These are phyloP conservation scores for Melanophora roralis DNA, from an alignment of 2,888 invertebrate genomes.

Conservation along the genomic window DNA sequence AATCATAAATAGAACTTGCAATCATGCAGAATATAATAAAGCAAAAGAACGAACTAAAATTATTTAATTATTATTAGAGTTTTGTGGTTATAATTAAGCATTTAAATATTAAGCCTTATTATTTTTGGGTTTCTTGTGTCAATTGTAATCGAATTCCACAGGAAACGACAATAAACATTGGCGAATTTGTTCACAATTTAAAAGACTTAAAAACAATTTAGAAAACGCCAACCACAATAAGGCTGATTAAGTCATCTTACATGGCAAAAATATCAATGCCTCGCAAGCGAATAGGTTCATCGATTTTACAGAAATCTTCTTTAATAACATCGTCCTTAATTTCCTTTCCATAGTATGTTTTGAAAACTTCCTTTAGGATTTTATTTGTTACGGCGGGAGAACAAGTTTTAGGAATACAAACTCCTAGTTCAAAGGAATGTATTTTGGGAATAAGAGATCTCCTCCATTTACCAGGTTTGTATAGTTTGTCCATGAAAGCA, in stretches of 20 bases:
- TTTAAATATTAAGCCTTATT: too few species aligned
- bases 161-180: too few species aligned
- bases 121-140: too few species aligned
- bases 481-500: slow-evolving; percentile 65
- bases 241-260: too few species aligned
- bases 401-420: slow-evolving; percentile 75
- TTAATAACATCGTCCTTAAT: slow-evolving; percentile 62
- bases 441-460: slow-evolving; percentile 68
- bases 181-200: too few species aligned
- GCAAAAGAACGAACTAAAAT: slow-evolving; percentile 71
- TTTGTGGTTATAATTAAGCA: too few species aligned
- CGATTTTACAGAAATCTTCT: slow-evolving; percentile 69
- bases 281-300: slow-evolving; percentile 70
- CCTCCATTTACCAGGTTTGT: slow-evolving; percentile 61
- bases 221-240: too few species aligned
- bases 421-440: slow-evolving; percentile 70
- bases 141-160: too few species aligned
- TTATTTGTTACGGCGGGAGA: slow-evolving; percentile 67
- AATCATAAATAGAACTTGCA: slow-evolving; percentile 73
- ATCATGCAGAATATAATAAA: slow-evolving; percentile 70
- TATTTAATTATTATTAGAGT: too few species aligned
- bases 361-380: slow-evolving; percentile 68
- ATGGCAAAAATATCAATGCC: slow-evolving; percentile 74
- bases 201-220: too few species aligned
- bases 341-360: slow-evolving; percentile 53